Conservation (phyloP, 2,113 vertebrate genomes). For the Echinops telfairi region DNA sequence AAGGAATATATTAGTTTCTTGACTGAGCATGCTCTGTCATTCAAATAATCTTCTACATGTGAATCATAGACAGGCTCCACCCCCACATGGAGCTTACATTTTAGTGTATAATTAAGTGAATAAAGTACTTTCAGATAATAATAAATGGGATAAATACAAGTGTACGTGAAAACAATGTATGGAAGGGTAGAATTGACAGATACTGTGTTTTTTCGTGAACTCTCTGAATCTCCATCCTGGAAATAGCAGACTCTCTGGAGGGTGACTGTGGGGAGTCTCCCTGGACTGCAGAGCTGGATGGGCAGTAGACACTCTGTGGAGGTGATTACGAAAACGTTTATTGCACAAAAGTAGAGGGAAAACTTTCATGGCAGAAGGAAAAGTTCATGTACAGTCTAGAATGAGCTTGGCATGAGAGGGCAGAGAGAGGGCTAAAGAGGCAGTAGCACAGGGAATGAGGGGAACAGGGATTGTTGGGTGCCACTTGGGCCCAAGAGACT, state of each 20-base stretch:
- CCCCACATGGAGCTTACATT: background rate
- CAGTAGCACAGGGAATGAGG: background rate
- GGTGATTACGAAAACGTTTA: background rate
- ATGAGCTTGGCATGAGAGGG: background rate
- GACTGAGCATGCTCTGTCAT: background rate
- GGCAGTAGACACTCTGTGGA: background rate
- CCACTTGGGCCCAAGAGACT: too few species aligned
- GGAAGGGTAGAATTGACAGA: too few species aligned
- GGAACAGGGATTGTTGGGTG: too few species aligned
- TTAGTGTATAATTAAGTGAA: background rate
- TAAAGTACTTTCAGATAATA: background rate
- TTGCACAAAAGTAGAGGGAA: background rate
- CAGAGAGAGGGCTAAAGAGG: background rate
- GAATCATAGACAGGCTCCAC: background rate
- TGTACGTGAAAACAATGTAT: too few species aligned
- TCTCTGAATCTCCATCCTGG: too few species aligned
- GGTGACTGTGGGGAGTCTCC: background rate
- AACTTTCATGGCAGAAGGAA: background rate
- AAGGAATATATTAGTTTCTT: background rate
- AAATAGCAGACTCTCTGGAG: too few species aligned
- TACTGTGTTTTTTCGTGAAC: too few species aligned
- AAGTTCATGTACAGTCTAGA: background rate
- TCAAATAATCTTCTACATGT: background rate
- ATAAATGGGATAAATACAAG: background rate
- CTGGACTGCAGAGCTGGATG: background rate